These are phyloP conservation scores for Drymodes brunneopygia DNA, from an alignment of 2,113 vertebrate genomes.

Conservation along the genomic window DNA sequence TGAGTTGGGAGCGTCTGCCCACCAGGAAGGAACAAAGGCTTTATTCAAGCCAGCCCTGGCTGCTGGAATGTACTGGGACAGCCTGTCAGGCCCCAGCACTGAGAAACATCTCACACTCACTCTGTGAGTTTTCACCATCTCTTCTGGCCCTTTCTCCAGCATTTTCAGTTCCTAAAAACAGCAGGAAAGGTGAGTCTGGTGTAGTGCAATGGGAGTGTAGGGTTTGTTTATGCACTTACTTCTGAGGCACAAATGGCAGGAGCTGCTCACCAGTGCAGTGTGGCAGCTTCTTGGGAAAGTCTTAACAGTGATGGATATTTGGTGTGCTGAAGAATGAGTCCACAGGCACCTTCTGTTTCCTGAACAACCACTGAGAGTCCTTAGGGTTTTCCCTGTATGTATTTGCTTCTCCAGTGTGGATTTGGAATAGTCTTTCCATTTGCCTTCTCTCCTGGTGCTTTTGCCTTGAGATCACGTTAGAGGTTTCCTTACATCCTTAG, in stretches of 20 bases:
- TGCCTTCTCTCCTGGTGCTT: neutral
- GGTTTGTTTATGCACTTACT: neutral
- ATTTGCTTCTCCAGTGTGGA: neutral
- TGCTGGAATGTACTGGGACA: neutral
- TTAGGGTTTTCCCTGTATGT: fast-evolving
- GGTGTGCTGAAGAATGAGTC: neutral
- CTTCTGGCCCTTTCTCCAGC: neutral
- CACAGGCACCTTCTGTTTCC: fast-evolving
- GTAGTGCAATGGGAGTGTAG: neutral
- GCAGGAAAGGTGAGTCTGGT: neutral
- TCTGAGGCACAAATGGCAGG: neutral
- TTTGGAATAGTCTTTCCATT: neutral
- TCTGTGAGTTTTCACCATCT: neutral
- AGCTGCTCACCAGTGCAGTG: neutral
- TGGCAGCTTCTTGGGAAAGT: neutral
- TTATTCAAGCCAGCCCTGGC: slow-evolving; percentile 8
- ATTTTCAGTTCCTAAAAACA: neutral
- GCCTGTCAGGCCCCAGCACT: neutral
- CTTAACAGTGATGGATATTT: fast-evolving
- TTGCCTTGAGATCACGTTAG: neutral
- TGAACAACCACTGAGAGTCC: neutral
- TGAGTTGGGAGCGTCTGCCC: neutral
- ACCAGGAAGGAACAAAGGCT: neutral
- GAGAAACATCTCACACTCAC: neutral
- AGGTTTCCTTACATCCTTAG: neutral